These are phyloP conservation scores for Megaustenia siamemsis DNA, from an alignment of 2,888 invertebrate genomes.

Conservation along the genomic window DNA sequence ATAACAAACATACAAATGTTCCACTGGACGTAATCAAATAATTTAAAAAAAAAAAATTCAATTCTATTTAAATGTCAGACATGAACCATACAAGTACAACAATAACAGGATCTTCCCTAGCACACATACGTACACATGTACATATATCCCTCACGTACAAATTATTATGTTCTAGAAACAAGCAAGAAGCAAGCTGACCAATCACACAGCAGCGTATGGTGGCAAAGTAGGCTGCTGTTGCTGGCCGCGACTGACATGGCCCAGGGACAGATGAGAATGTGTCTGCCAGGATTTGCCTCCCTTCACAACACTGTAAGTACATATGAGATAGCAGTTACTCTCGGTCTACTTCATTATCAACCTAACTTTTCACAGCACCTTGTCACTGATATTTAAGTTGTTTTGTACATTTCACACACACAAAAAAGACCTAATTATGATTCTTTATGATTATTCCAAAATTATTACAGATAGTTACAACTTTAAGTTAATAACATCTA, in stretches of 20 bases:
- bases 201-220: slow-evolving; percentile 43
- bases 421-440: too few species aligned
- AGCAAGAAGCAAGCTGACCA: slow-evolving; percentile 4
- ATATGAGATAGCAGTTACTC: slow-evolving; percentile 6
- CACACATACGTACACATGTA: not conserved
- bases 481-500: not conserved
- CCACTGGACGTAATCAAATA: too few species aligned
- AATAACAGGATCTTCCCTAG: too few species aligned
- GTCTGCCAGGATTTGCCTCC: slow-evolving; percentile 52
- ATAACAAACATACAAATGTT: too few species aligned
- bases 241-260: slow-evolving; percentile 36
- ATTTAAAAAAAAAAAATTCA: too few species aligned
- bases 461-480: not conserved
- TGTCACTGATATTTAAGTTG: too few species aligned
- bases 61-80: too few species aligned
- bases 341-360: not conserved
- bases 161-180: slow-evolving; percentile 6
- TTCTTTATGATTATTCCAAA: too few species aligned
- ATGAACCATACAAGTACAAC: too few species aligned
- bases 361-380: not conserved
- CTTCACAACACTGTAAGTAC: slow-evolving; percentile 50
- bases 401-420: too few species aligned
- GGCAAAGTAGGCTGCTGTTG: slow-evolving; percentile 39
- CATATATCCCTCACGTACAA: slow-evolving; percentile 1
- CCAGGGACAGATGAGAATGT: slow-evolving; percentile 42